Base-by-base conservation (phyloP, 2,888 invertebrate species). In the Hedya salicella region DNA sequence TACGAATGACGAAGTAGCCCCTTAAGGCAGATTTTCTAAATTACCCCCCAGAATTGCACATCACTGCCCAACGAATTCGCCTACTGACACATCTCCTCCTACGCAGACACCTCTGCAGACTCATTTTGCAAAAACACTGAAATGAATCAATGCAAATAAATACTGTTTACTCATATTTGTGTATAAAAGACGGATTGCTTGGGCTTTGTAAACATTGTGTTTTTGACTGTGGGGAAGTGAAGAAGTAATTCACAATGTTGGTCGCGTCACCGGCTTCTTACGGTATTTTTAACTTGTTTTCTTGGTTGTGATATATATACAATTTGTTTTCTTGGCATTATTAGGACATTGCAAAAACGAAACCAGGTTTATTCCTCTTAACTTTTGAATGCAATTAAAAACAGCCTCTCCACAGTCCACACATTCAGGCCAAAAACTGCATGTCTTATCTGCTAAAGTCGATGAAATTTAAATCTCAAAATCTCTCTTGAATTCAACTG, bases 81-180 rank as follows among this genome's bases (percentile, higher is more conserved):
- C 32, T 17, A 2, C 57, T 57, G 44, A 57, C 44, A 44, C 57
- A 57, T 19, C 36, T 17, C 11, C 42, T 44, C 64, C 64, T n/a
- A 64, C 64, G 44, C 16, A 4, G 21, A 63, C n/a, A n/a, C n/a
- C n/a, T n/a, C 6, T 11, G 49, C 32, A 52, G 49, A 64, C 42
- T 44, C 57, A 64, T 42, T 46, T 32, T 16, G 16, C 48, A 46
- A 60, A 56, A 32, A 44, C 32, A 36, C 11, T 44, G 25, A 13
- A 61, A 54, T 68, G 64, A 68, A 54, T 68, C 68, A 54, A 60
- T 56, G 32, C 5, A 54, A 66, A 68, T 64, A 63, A 68, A 63
- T 67, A 68, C 21, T 36, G 52, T 68, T 56, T 52, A 56, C 61
- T 68, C 65, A 65, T 39, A 19, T 60, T 40, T 42, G 19, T 49